Conservation (phyloP, 2,888 invertebrate genomes). For the Tachina lurida region DNA sequence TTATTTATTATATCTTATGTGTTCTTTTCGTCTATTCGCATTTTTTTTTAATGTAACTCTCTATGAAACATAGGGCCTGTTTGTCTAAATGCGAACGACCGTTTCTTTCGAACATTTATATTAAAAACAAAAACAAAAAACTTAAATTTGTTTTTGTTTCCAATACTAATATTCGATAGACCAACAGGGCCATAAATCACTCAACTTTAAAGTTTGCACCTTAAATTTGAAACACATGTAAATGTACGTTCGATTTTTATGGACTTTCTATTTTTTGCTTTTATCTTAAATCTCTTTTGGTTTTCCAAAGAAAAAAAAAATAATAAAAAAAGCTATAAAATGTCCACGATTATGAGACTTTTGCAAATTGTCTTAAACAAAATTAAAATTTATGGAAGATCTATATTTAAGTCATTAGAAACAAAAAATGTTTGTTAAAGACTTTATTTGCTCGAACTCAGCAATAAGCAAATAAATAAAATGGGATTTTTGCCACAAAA, state of each 20-base stretch:
- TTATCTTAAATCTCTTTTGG: background rate
- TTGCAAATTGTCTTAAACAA: constrained; percentile 65
- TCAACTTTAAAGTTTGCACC: background rate
- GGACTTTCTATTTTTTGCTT: background rate
- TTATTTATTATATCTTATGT: background rate
- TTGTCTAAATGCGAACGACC: no score
- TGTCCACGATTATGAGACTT: constrained; percentile 34
- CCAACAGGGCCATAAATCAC: no score
- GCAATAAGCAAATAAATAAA: constrained; percentile 65
- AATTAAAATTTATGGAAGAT: constrained; percentile 72
- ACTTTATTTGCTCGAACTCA: constrained; percentile 57
- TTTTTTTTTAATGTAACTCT: background rate
- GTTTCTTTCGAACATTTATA: no score
- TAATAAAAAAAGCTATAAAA: constrained; percentile 12
- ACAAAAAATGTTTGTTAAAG: constrained; percentile 63
- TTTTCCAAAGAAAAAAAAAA: constrained; percentile 13
- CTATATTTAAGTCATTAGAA: constrained; percentile 64
- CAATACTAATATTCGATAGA: no score
- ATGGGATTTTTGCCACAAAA: constrained; percentile 58
- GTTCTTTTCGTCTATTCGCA: background rate
- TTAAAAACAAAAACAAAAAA: no score
- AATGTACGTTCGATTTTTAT: background rate
- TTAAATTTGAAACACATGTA: background rate
- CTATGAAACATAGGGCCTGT: background rate
- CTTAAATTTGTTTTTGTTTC: no score